Evolutionary conservation across 2,888 invertebrate genomes (phyloP), one percentile per base, ranked within the genome.

Genomic region (Anodontia alba): DNA sequence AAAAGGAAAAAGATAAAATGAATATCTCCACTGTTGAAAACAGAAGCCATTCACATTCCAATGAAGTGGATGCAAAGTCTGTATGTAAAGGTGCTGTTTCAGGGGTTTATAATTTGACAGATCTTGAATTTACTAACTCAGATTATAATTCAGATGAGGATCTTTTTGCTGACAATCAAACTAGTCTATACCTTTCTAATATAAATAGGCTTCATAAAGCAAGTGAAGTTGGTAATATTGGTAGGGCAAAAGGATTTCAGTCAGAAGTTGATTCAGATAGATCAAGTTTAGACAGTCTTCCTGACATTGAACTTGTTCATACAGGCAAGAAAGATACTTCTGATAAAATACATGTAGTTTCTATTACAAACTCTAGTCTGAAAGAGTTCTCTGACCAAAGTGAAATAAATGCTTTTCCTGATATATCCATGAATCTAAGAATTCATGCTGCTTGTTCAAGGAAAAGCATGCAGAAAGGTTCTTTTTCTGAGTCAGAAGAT

Each of bases 221-320:
- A n/a, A 38, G 38, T 38, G 38, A 38, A 38, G 38, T 38, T 38
- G 12, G 12, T 12, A 38, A 38, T 38, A 12, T 38, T 38, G 12
- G 12, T 12, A 38, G 12, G 5, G 38, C 5, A 12, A 38, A 38
- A 38, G 7, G 12, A 12, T 38, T 38, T 38, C 7, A 38, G 12
- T 5, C 38, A 38, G 38, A 38, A 12, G 12, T 38, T 2, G 62
- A 62, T 5, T 62, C 54, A 26, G 54, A 54, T 26, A 23, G 7
- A n/a, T 54, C 62, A 62, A 62, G 62, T 17, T 62, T 23, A n/a
- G 62, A 62, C 29, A 62, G 62, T 33, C 62, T 62, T 7, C 62
- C 62, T 20, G 62, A 62, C 7, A 8, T 62, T 33, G 26, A 54
- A 26, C 23, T n/a, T 54, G 5, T 23, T 26, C 26, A 1, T 3